Base-by-base conservation (phyloP, 1,140 invertebrate species). In the Caenorhabditis remanei region DNA sequence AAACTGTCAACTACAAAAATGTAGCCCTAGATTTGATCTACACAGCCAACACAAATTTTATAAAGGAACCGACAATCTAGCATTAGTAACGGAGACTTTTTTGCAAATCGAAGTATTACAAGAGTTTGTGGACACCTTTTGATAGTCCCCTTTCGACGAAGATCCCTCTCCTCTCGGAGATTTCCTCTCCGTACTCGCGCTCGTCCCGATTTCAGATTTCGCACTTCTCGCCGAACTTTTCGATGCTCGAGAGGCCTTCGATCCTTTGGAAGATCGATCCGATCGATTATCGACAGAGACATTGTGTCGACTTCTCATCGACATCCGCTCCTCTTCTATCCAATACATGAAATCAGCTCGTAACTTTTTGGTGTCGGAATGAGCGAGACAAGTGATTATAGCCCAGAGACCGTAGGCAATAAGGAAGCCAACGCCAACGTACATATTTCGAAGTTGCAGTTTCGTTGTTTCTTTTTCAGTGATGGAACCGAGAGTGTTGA, bases 311-410 rank as follows among this genome's bases (percentile, higher is more conserved):
- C 63, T 71, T 58, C 85, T 85, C 85, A 85, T 85, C 7, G 87
- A 88, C 67, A 88, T 85, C 43, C 87, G 43, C 46, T 88, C 87
- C 82, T 88, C 87, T 32, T 86, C 87, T 58, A 85, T 85, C 87
- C 87, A 88, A 58, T 88, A 88, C 87, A 88, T 88, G 46, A 88
- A 88, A 46, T 88, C 87, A 3, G 87, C 87, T 24, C 84, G 87
- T 41, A 88, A n/a, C 71, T 88, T 88, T 32, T 79, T 85, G 2
- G 85, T 85, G 16, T 85, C 85, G 8, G 63, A 71, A 21, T 53
- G 67, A 56, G 58, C 40, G 4, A 75, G 4, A 43, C 50, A 55
- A 56, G 21, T 79, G 21, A 88, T 55, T 7, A 71, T 79, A 9
- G 84, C 43, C 87, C 87, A 88, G 8, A 88, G n/a, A 41, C 53